Evolutionary conservation across 2,888 invertebrate species (phyloP).

Genomic region (Tinea semifulvella): DNA sequence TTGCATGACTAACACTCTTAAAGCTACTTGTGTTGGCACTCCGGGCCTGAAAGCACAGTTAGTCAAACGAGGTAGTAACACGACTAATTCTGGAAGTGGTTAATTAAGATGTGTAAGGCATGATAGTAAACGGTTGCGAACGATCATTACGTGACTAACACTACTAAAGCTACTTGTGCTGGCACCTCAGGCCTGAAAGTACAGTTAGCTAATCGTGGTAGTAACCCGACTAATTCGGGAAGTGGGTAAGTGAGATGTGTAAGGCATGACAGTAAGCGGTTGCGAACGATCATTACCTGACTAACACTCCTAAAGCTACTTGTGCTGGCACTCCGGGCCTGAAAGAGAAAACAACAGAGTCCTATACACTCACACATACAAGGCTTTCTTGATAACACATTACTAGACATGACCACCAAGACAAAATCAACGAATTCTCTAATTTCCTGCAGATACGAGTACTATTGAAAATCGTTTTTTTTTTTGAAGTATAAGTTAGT

Average conservation of each 20-base stretch:
- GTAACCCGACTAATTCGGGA: background rate
- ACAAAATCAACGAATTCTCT: too few species aligned
- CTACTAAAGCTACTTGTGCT: slow-evolving; percentile 92
- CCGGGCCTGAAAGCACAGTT: slow-evolving; percentile 87
- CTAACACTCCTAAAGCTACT: slow-evolving; percentile 91
- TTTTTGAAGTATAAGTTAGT: too few species aligned
- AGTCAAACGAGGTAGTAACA: too few species aligned
- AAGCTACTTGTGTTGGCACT: slow-evolving; percentile 90
- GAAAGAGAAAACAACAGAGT: slow-evolving; percentile 69
- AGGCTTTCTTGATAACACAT: slow-evolving; percentile 2
- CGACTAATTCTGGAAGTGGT: too few species aligned
- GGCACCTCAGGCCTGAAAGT: slow-evolving; percentile 87
- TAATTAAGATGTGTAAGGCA: too few species aligned
- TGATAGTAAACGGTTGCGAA: slow-evolving; percentile 1
- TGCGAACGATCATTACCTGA: slow-evolving; percentile 70
- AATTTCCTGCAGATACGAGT: too few species aligned
- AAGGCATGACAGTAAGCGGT: slow-evolving; percentile 15
- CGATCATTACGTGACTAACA: slow-evolving; percentile 79
- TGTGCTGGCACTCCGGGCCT: slow-evolving; percentile 89
- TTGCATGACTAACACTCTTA: slow-evolving; percentile 90
- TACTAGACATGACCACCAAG: background rate
- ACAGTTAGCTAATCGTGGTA: slow-evolving; percentile 58
- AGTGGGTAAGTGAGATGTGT: slow-evolving; percentile 5
- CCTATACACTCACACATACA: slow-evolving; percentile 65
- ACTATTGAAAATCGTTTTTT: too few species aligned